Conservation (phyloP, 2,113 vertebrate species). For the Plecturocebus donacophilus region DNA sequence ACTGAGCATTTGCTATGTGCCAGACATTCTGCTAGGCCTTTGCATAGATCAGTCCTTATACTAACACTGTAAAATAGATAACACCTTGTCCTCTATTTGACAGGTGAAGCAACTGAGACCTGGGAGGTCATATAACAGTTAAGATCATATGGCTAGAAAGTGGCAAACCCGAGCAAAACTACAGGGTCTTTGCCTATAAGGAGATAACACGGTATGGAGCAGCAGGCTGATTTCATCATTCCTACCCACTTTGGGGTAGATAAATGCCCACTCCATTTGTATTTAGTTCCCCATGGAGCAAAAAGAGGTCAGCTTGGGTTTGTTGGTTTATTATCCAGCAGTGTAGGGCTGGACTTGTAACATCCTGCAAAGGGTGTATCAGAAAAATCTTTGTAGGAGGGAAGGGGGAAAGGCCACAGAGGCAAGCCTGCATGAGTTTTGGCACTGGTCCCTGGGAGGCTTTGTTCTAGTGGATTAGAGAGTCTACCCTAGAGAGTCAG, state of each 20-base stretch:
- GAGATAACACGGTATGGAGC: not conserved
- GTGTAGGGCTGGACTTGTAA: not conserved
- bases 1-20: not conserved
- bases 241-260: not conserved
- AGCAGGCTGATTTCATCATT: not conserved
- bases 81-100: not conserved
- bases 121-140: not conserved
- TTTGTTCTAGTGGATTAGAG: slow-evolving; percentile 35
- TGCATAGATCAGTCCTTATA: not conserved
- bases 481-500: not conserved
- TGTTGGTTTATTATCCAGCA: not conserved
- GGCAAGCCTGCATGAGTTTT: not conserved
- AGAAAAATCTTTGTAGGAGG: not conserved
- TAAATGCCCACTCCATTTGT: not conserved
- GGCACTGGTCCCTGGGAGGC: not conserved
- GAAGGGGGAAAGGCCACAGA: not conserved
- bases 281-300: not conserved
- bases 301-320: not conserved
- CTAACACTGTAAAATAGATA: not conserved
- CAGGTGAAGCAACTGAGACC: not conserved
- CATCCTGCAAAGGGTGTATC: slow-evolving; percentile 21
- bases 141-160: not conserved
- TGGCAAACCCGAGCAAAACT: not conserved
- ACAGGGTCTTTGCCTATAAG: not conserved
- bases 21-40: not conserved